Percentiles rank a stretch among this genome's conserved stretches.
Conservation (phyloP, 2,113 vertebrate genomes). For the Forbesichthys agassizii region DNA sequence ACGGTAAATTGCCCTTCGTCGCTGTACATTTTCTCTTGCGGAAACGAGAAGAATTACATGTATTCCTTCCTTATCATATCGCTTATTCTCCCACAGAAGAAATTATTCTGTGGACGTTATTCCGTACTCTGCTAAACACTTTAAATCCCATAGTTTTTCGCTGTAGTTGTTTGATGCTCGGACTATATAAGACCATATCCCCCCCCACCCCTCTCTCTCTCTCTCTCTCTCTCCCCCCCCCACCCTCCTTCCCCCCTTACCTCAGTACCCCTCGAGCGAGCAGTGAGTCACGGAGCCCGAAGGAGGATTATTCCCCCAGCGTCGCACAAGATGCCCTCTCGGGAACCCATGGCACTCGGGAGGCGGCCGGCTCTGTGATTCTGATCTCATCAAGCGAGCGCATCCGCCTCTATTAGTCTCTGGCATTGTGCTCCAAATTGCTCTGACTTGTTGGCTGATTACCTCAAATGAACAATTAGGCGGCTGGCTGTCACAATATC, state of each 20-base stretch:
- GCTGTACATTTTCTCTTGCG: not conserved
- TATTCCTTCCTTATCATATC: not conserved
- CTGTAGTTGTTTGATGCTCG: not conserved
- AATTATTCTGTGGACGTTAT: too few relatives aligned
- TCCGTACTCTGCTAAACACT: too few relatives aligned
- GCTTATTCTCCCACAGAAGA: too few relatives aligned
- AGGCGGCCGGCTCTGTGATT: conserved; percentile 40
- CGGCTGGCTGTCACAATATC: conserved; percentile 73
- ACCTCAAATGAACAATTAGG: conserved; percentile 78
- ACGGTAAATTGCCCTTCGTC: not conserved
- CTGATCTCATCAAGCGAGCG: conserved; percentile 65
- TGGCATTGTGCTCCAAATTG: conserved; percentile 68
- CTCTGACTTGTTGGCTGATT: conserved; percentile 73
- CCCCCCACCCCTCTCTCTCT: not conserved
- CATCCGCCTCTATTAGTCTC: conserved; percentile 68
- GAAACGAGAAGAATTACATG: not conserved
- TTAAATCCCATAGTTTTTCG: conserved; percentile 14
- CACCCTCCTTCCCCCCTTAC: conserved; percentile 10
- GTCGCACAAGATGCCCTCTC: conserved; percentile 32
- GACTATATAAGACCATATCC: not conserved
- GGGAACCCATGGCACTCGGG: conserved; percentile 45
- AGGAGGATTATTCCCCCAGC: conserved; percentile 35
- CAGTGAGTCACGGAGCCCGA: conserved; percentile 23
- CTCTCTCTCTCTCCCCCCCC: not conserved
- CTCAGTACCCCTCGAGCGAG: not conserved